Evolutionary conservation across 2,113 vertebrate species (phyloP).

Genomic region (Calyptommatus sinebrachiatus): DNA sequence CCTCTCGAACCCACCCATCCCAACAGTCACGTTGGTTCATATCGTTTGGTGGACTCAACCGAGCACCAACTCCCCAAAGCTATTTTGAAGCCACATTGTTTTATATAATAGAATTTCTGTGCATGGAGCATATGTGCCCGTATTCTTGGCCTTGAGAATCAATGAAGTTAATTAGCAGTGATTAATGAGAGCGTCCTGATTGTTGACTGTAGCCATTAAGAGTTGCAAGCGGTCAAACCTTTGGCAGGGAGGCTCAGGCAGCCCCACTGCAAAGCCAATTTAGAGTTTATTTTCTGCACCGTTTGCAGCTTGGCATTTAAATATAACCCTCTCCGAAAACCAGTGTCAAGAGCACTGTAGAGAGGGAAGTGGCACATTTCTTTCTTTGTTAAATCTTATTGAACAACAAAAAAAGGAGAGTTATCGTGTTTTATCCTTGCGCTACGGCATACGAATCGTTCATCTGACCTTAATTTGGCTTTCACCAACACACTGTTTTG

Average conservation of each 20-base stretch:
- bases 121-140: constrained; percentile 42
- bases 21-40: neutral
- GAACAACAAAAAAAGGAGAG: too few relatives aligned
- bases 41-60: neutral
- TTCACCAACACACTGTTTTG: too few relatives aligned
- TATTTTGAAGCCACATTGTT: constrained; percentile 17
- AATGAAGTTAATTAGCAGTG: constrained; percentile 89
- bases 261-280: constrained; percentile 40
- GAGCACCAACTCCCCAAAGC: neutral
- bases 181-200: constrained; percentile 80
- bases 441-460: too few relatives aligned
- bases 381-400: neutral
- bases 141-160: constrained; percentile 70
- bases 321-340: neutral
- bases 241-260: constrained; percentile 36
- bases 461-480: too few relatives aligned
- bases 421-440: too few relatives aligned
- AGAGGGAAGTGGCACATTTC: neutral
- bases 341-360: neutral
- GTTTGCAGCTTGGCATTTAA: constrained; percentile 30
- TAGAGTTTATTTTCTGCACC: constrained; percentile 40
- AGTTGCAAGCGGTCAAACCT: constrained; percentile 59
- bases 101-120: constrained; percentile 46
- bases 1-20: too few relatives aligned
- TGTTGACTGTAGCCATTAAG: constrained; percentile 62